Conservation (phyloP, 2,113 vertebrate genomes). For the pig (Sus scrofa) region T2T-Sscrofa CM000817.6:112120501-112121000, state of each 20-base stretch:
- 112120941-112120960: no score
- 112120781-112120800: background rate
- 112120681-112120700: constrained; percentile 31
- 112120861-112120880: no score
- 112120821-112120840: background rate
- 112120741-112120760: background rate
- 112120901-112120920: no score
- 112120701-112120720: background rate
- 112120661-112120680: background rate
- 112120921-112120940: no score
- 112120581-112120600: constrained; percentile 39
- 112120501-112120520: background rate
- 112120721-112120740: background rate
- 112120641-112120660: background rate
- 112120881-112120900: no score
- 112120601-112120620: constrained; percentile 6
- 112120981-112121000: no score
- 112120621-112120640: background rate
- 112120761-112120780: background rate
- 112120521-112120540: background rate
- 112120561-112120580: background rate
- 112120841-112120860: no score
- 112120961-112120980: no score
- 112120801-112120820: background rate
- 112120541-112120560: constrained; percentile 48